Evolutionary conservation across 2,888 invertebrate species (phyloP), one percentile per base, ranked within the genome.

Genomic region (Serripes groenlandicus): DNA sequence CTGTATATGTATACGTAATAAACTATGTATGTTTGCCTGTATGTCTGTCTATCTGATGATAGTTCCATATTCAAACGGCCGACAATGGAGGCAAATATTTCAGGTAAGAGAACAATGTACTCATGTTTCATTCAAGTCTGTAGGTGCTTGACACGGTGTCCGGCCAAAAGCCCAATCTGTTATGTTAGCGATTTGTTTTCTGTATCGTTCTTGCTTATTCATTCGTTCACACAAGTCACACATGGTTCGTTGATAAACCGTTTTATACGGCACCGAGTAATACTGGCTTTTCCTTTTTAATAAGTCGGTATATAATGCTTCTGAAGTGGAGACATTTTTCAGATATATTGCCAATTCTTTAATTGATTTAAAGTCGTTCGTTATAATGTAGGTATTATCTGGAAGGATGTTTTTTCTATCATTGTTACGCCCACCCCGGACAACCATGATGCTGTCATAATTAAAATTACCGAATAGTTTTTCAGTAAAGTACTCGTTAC

Each of bases 201-300:
- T 70, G 52, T 64, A 82, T 35, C 56, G 62, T 9, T 71, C 69
- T 77, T 77, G 58, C 70, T 77, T 15, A 74, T 21, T 26, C 26
- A 58, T n/a, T 3, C 58, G 23, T 58, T 58, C 26, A 26, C 58
- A 58, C 3, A 58, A 4, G 15, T 78, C 75, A 71, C 82, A 82
- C 82, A 82, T 74, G 0, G 82, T 78, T 3, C 75, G 37, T 56
- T 82, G 82, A 30, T 82, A 78, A 0, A 77, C 77, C 4, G 21
- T 28, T 18, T 52, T 70, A 23, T 78, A 78, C 0, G 78, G 70
- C 4, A 62, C 54, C 7, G 82, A 82, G 60, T 82, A 78, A 58
- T 70, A 82, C 58, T 78, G 56, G 54, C 56, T 71, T 34, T 82
- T 82, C 26, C 42, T 34, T 66, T 66, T 74, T 58, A 77, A 35